Conservation (phyloP, 2,113 vertebrate species). For the Nymphicus hollandicus region DNA sequence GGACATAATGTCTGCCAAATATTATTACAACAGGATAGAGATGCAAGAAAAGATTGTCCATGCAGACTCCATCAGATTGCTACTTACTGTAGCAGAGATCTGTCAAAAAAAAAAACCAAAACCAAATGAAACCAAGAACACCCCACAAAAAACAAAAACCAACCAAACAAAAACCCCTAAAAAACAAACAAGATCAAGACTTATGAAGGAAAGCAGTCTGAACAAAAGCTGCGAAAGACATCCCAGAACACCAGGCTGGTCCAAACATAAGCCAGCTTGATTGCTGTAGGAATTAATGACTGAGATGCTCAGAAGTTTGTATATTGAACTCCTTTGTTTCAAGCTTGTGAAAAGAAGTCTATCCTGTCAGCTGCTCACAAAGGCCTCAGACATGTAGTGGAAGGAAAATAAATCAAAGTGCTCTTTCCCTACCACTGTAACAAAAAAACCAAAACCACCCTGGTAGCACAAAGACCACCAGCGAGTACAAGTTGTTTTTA, state of each 20-base stretch:
- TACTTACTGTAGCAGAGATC: not conserved
- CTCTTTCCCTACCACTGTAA: not conserved
- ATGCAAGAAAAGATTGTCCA: not conserved
- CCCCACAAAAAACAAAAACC: not conserved
- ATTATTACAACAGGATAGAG: not conserved
- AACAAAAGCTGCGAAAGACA: not conserved
- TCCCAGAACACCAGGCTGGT: not conserved
- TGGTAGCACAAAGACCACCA: not conserved
- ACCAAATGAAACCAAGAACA: not conserved
- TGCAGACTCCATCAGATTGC: not conserved
- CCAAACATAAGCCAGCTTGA: not conserved
- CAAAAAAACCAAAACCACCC: not conserved
- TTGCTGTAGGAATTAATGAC: not conserved
- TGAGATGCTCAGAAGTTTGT: not conserved
- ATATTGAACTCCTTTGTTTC: not conserved
- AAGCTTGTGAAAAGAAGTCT: not conserved
- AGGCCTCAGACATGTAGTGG: not conserved
- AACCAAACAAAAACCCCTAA: not conserved
- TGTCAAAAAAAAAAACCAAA: not conserved
- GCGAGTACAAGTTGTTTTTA: not conserved
- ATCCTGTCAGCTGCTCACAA: not conserved
- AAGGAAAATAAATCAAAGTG: not conserved
- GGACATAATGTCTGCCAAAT: not conserved
- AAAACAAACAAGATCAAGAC: not conserved
- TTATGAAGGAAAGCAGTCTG: not conserved